Evolutionary conservation across 2,888 invertebrate genomes (phyloP).

Genomic region (Macrophya annulata): DNA sequence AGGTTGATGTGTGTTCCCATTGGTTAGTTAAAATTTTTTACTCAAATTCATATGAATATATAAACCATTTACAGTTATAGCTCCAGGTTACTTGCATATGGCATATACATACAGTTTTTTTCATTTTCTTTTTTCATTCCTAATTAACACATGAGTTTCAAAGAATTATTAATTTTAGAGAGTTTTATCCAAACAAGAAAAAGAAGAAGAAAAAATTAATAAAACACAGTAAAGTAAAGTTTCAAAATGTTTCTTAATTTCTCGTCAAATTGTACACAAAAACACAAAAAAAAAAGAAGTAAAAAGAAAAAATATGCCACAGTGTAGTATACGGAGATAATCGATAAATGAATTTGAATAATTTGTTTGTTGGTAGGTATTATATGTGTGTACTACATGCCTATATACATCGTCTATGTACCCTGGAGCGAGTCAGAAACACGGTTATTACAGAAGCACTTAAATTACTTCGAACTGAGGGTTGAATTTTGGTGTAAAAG

Average conservation of each 20-base stretch:
- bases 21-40: too few relatives aligned
- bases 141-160: not conserved
- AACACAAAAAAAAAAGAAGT: not conserved
- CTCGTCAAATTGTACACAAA: not conserved
- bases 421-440: not conserved
- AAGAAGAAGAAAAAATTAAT: not conserved
- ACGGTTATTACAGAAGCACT: constrained; percentile 10
- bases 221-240: too few relatives aligned
- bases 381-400: too few relatives aligned
- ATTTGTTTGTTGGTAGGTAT: too few relatives aligned
- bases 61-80: too few relatives aligned
- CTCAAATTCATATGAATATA: too few relatives aligned
- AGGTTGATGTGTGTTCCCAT: too few relatives aligned
- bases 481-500: not conserved
- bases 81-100: too few relatives aligned
- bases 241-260: not conserved
- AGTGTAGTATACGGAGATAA: too few relatives aligned
- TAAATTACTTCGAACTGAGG: not conserved
- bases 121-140: not conserved
- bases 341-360: too few relatives aligned
- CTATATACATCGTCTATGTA: not conserved
- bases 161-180: not conserved
- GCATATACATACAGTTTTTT: too few relatives aligned
- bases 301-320: too few relatives aligned
- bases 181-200: not conserved